phyloP scores from a whole-genome alignment of 2,888 invertebrate species.

The Caenorhabditis becei region DNA sequence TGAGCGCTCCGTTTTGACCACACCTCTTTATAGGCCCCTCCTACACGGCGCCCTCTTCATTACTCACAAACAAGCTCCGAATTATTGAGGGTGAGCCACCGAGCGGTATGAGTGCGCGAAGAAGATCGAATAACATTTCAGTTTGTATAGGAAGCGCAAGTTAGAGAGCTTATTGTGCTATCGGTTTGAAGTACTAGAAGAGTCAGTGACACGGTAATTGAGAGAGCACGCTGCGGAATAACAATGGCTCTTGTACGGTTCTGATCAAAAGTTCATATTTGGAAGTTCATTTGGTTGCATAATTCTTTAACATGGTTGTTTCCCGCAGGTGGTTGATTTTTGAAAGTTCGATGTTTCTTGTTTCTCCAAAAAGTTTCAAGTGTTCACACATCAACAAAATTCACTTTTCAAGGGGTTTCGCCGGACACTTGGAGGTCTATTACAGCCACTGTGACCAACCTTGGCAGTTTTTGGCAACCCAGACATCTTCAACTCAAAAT shows the following conservation, averaged over 20 bases:
- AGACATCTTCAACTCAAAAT: conserved; percentile 27
- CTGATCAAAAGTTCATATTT: conserved; percentile 2
- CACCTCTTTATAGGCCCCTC: conserved; percentile 51
- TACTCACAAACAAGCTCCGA: conserved; percentile 62
- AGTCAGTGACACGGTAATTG: conserved; percentile 31
- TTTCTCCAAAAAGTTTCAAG: not conserved
- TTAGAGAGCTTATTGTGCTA: conserved; percentile 28
- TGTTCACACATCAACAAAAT: not conserved
- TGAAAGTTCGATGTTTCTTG: no score
- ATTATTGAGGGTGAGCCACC: conserved; percentile 33
- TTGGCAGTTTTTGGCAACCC: conserved; percentile 1
- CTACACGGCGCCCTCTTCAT: conserved; percentile 57
- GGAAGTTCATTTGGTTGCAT: no score
- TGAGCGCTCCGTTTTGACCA: conserved; percentile 46
- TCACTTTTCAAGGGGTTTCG: not conserved
- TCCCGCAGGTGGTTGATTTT: no score
- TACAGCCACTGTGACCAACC: not conserved
- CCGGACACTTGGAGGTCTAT: not conserved
- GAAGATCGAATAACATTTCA: conserved; percentile 62
- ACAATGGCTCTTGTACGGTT: not conserved
- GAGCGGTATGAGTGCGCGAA: conserved; percentile 45
- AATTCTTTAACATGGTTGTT: no score
- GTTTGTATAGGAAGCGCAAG: conserved; percentile 55
- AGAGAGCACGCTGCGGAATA: not conserved
- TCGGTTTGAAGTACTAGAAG: conserved; percentile 55